phyloP scores from a whole-genome alignment of 2,113 vertebrate species.

The Rhea americana region DNA sequence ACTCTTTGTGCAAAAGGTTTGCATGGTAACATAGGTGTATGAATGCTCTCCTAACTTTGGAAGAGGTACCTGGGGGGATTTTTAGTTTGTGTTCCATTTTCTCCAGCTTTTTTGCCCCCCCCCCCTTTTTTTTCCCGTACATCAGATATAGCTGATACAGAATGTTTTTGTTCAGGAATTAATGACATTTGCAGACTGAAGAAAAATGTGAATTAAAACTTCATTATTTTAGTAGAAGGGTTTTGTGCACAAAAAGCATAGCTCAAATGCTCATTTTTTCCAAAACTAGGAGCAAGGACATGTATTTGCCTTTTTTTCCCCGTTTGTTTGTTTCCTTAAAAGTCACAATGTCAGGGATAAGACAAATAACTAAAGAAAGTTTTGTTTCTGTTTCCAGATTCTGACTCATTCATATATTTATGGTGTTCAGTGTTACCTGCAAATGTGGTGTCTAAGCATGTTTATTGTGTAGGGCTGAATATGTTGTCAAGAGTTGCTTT shows the following conservation, averaged over 20 bases:
- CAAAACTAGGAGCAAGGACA: neutral
- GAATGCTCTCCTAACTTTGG: neutral
- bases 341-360: neutral
- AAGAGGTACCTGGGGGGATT: neutral
- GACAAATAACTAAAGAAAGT: neutral
- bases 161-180: neutral
- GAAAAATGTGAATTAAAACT: neutral
- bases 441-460: neutral
- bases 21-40: neutral
- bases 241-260: neutral
- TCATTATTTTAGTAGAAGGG: fast-evolving
- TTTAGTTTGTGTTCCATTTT: neutral
- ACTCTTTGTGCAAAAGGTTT: neutral
- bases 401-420: neutral
- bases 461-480: neutral
- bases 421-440: neutral
- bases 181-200: neutral
- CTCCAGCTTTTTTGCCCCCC: neutral
- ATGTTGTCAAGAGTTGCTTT: neutral
- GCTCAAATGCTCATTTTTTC: neutral
- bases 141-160: neutral
- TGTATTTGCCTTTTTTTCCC: neutral
- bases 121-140: neutral
- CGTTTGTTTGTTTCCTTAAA: neutral
- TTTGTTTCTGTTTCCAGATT: neutral